Evolutionary conservation across 2,888 invertebrate genomes (phyloP).

Genomic region (Myopa testacea): DNA sequence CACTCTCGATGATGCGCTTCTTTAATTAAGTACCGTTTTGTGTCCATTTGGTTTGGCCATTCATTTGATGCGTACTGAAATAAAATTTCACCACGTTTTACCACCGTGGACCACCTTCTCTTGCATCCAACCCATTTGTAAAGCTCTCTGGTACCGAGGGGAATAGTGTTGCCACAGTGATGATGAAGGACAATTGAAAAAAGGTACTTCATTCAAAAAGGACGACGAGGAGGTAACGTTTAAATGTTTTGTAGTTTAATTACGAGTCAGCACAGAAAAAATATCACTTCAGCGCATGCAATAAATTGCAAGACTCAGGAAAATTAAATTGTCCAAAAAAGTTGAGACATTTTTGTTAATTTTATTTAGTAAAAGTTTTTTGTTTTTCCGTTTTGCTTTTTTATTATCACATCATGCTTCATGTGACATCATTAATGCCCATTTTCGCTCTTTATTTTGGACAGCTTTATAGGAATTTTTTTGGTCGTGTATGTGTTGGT

Average conservation of each 20-base stretch:
- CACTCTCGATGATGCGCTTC: conserved; percentile 10
- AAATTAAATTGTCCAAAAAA: neutral
- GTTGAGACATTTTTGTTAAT: conserved; percentile 9
- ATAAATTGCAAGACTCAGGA: neutral
- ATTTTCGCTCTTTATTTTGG: conserved; percentile 3
- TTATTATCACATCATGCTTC: conserved; percentile 22
- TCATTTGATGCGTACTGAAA: conserved; percentile 27
- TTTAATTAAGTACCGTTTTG: conserved; percentile 1
- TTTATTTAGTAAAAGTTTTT: neutral
- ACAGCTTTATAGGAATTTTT: neutral
- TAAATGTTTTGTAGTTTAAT: conserved; percentile 8
- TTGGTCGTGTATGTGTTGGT: too few relatives aligned
- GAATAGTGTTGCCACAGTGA: neutral
- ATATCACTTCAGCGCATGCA: neutral
- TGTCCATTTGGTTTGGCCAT: neutral
- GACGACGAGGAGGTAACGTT: neutral
- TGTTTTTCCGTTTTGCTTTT: neutral
- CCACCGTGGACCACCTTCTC: neutral
- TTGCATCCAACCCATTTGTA: neutral
- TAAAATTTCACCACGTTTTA: conserved; percentile 4
- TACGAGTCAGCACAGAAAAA: neutral
- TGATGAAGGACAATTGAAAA: neutral
- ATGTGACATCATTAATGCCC: conserved; percentile 28
- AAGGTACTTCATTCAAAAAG: neutral
- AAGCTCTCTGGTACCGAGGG: neutral